Evolutionary conservation across 2,113 vertebrate genomes (phyloP).

Genomic region (Petrocephalus microphthalmus): DNA sequence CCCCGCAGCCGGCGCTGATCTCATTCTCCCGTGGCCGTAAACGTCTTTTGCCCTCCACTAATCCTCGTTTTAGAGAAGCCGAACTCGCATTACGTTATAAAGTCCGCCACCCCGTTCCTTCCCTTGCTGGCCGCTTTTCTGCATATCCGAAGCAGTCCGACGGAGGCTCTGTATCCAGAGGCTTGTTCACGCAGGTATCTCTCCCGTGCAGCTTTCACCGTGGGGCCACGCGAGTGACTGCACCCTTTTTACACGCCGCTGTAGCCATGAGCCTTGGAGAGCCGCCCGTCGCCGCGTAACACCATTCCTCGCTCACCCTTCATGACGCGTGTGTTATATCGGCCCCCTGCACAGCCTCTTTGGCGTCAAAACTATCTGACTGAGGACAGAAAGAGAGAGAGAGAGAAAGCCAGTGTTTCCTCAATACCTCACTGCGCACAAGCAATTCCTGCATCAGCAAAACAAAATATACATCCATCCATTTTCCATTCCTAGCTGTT

Average conservation of each 20-base stretch:
- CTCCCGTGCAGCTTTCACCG: neutral
- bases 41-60: neutral
- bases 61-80: neutral
- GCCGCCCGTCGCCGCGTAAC: neutral
- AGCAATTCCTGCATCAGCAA: neutral
- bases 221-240: neutral
- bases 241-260: neutral
- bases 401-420: no score
- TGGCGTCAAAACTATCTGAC: neutral
- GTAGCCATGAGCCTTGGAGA: neutral
- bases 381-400: neutral
- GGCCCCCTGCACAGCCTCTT: neutral
- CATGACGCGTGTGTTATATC: neutral
- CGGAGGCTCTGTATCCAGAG: neutral
- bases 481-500: neutral
- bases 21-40: neutral
- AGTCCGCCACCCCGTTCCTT: neutral
- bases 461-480: neutral
- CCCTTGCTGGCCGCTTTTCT: neutral
- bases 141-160: neutral
- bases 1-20: neutral
- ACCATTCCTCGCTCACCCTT: neutral
- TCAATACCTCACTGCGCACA: neutral
- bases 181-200: neutral
- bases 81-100: neutral